Base-by-base conservation (phyloP, 2,113 vertebrate genomes). In the Macroglossus sobrinus region DNA sequence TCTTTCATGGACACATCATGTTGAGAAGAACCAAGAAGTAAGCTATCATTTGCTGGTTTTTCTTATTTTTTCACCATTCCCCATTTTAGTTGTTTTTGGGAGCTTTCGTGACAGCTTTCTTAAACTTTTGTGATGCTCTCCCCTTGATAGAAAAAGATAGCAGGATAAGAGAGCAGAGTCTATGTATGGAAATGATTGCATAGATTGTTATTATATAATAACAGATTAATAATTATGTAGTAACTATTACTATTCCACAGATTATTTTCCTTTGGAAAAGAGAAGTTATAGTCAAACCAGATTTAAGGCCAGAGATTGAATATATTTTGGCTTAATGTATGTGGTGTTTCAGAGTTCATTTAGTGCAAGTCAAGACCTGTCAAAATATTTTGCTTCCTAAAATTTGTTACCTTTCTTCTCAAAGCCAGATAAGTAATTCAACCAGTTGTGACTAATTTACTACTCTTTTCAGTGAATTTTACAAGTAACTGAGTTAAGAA, bases 401-500 rank as follows among this genome's bases (percentile, higher is more conserved):
- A 74, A 74, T 68, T 53, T 79, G 30, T 59, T 69, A 80, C 35
- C 7, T 82, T 71, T 88, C 10, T 59, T 86, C 81, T 66, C 33
- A 91, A 94, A 95, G 79, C 53, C 66, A 91, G 45, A 61, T 57
- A 71, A 91, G 28, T 40, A 95, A 55, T 79, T 69, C 30, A 38
- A 30, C 2, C 84, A 79, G 30, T 16, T 76, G n/a, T 84, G 63
- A 86, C 40, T 59, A 89, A 35, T 78, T 66, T 55, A 84, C n/a
- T 87, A 64, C 35, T 86, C 19, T 55, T 89, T 22, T 75, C 16
- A 82, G 55, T 53, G 13, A 79, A 61, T 84, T 91, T 89, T 63
- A 89, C 12, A 5, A 89, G 74, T 53, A 85, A 76, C n/a, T 38
- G 40, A 79, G n/a, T 80, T 93, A 88, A 91, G 57, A 21, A 79